Conservation (phyloP, 2,797 vertebrate genomes). For the Hyperoplus lanceolatus region DNA sequence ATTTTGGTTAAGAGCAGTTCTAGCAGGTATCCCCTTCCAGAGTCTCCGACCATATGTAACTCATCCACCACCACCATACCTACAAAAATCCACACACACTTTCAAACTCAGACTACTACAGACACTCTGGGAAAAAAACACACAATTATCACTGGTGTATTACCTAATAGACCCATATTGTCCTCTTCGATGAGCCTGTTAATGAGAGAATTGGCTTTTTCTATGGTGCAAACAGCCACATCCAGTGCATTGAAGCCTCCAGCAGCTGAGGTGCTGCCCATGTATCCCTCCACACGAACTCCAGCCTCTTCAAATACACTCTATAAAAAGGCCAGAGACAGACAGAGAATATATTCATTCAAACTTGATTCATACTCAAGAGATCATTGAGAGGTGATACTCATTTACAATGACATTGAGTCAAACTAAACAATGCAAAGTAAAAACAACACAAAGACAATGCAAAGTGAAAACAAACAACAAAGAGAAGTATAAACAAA, state of each 20-base stretch:
- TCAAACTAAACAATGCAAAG: too few species aligned
- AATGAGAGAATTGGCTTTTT: conserved; percentile 95
- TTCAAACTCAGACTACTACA: neutral
- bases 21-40: conserved; percentile 94
- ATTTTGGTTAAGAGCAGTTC: conserved; percentile 97
- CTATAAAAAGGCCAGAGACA: conserved; percentile 75
- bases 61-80: conserved; percentile 98
- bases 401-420: too few species aligned
- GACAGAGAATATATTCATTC: neutral
- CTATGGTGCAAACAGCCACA: conserved; percentile 97
- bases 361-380: too few species aligned
- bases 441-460: too few species aligned
- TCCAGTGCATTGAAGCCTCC: conserved; percentile 90
- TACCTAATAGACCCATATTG: conserved; percentile 91
- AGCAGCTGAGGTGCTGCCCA: conserved; percentile 91
- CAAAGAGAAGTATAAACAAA: too few species aligned
- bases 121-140: neutral
- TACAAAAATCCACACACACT: conserved; percentile 65
- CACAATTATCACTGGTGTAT: conserved; percentile 26
- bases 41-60: conserved; percentile 96
- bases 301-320: conserved; percentile 94
- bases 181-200: conserved; percentile 96
- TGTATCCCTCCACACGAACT: conserved; percentile 94
- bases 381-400: too few species aligned
- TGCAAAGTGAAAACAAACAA: too few species aligned